Percentiles rank a stretch among this genome's conserved stretches.
phyloP scores from a whole-genome alignment of 2,888 invertebrate genomes.

The Drosophila sordidapex region DNA sequence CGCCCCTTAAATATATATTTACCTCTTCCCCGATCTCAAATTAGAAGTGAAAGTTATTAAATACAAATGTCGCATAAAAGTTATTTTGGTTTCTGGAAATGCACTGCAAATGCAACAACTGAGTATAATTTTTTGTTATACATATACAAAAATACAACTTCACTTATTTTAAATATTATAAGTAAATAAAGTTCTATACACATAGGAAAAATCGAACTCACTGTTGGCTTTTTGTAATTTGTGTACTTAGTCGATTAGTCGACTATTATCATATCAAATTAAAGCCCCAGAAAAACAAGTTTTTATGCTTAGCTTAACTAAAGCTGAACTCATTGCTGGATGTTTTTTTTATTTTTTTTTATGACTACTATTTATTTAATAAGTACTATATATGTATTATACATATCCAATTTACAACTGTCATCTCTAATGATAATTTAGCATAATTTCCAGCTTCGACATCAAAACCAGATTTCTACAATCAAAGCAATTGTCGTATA shows the following conservation, averaged over 20 bases:
- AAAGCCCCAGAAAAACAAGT: not conserved
- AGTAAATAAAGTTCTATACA: not conserved
- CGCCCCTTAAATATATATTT: not conserved
- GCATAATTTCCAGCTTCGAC: too few species aligned
- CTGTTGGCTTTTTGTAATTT: too few species aligned
- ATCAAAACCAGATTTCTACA: not conserved
- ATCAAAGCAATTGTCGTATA: not conserved
- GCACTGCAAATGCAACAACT: not conserved
- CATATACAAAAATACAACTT: not conserved
- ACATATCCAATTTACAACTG: not conserved
- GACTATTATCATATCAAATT: not conserved
- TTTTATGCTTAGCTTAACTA: not conserved
- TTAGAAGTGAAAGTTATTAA: not conserved
- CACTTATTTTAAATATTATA: not conserved
- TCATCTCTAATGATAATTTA: conserved; percentile 2
- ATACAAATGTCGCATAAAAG: not conserved
- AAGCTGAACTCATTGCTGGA: not conserved
- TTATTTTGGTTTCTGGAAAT: not conserved
- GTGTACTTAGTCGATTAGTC: too few species aligned
- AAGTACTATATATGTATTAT: not conserved
- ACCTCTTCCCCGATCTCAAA: not conserved
- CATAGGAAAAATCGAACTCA: not conserved
- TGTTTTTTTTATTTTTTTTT: not conserved
- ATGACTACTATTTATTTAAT: too few species aligned
- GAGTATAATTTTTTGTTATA: not conserved